phyloP scores from a whole-genome alignment of 2,113 vertebrate species.

The Anoura caudifer region DNA sequence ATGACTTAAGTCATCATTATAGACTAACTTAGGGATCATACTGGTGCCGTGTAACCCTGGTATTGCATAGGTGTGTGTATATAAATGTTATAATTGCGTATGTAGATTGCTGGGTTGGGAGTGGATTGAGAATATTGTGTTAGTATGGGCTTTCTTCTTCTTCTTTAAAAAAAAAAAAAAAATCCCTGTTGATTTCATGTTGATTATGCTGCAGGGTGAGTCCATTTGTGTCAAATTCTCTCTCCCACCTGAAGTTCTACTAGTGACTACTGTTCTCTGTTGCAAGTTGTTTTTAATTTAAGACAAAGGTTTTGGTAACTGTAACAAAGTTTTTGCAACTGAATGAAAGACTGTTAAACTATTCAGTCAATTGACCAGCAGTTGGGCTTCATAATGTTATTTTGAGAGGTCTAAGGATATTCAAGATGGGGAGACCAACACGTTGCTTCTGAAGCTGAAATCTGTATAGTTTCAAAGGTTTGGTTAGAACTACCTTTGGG shows the following conservation, averaged over 20 bases:
- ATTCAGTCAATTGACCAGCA: slow-evolving; percentile 70
- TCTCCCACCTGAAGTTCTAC: slow-evolving; percentile 42
- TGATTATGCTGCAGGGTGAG: neutral
- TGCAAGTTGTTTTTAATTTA: slow-evolving; percentile 74
- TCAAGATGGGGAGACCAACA: neutral
- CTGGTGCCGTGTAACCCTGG: neutral
- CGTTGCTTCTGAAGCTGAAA: neutral
- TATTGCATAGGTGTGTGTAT: neutral
- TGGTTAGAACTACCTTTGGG: slow-evolving; percentile 27
- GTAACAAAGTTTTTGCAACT: slow-evolving; percentile 76
- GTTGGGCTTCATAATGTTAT: slow-evolving; percentile 62
- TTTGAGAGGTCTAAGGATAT: slow-evolving; percentile 60
- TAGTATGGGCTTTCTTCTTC: neutral
- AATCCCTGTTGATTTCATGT: neutral
- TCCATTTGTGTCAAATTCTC: neutral
- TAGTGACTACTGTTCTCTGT: slow-evolving; percentile 38
- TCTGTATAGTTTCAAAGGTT: neutral
- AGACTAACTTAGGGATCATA: neutral
- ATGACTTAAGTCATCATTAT: neutral
- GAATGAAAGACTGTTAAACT: slow-evolving; percentile 78
- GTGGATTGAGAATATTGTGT: neutral
- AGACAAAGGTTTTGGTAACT: slow-evolving; percentile 71
- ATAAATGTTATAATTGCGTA: neutral
- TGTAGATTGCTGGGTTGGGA: neutral
- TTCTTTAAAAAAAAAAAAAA: neutral